Conservation (phyloP, 2,797 vertebrate genomes). For the Dryobates pubescens region DNA sequence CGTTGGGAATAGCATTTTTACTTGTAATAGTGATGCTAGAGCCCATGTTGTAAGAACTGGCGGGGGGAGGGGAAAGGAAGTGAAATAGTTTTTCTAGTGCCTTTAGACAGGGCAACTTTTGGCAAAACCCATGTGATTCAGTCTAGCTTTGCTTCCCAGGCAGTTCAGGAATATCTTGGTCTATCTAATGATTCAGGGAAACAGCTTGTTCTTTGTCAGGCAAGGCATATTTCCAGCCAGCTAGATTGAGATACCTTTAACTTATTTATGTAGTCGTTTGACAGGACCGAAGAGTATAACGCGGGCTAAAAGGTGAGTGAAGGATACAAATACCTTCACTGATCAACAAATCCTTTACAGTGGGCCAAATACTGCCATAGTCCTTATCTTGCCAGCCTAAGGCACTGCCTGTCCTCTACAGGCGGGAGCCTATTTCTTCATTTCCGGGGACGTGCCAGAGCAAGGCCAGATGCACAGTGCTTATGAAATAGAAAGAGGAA, state of each 20-base stretch:
- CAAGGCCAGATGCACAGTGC: conserved; percentile 39
- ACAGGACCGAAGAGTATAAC: not conserved
- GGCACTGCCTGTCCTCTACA: not conserved
- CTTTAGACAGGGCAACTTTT: not conserved
- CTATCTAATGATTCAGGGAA: not conserved
- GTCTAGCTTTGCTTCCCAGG: not conserved
- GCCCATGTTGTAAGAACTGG: not conserved
- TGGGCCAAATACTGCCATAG: not conserved
- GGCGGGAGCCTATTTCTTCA: conserved; percentile 43
- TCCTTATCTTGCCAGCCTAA: not conserved
- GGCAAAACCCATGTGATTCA: not conserved
- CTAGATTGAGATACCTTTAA: not conserved
- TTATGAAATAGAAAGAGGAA: conserved; percentile 67
- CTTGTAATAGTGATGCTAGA: not conserved
- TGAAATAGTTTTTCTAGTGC: not conserved
- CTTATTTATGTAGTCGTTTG: not conserved
- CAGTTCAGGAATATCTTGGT: not conserved
- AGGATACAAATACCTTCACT: not conserved
- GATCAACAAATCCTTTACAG: not conserved
- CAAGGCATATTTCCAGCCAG: not conserved
- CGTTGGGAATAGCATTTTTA: not conserved
- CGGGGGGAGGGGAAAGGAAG: not conserved
- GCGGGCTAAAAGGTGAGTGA: not conserved
- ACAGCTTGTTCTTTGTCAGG: not conserved
- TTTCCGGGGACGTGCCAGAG: conserved; percentile 24